A percentile compares a stretch with the other conserved stretches of the same genome.
phyloP scores from a whole-genome alignment of 2,113 vertebrate genomes.

The Labrus mixtus region DNA sequence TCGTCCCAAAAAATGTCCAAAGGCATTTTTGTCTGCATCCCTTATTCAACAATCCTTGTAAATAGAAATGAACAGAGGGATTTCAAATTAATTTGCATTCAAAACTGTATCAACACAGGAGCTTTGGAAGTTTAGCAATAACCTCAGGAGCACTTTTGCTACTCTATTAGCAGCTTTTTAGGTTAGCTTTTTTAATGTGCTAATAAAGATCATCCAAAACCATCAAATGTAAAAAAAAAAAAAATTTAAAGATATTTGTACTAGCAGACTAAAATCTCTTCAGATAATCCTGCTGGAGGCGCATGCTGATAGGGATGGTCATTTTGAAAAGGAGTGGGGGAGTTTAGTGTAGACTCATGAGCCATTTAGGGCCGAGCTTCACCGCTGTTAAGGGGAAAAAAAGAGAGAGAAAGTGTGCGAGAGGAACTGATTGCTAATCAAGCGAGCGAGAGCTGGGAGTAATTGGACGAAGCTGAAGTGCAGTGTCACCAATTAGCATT shows the following conservation, averaged over 20 bases:
- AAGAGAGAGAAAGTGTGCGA: slow-evolving; percentile 1
- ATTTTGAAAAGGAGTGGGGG: slow-evolving; percentile 16
- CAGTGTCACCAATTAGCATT: slow-evolving; percentile 77
- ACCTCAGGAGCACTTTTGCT: no score
- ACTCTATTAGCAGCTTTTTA: no score
- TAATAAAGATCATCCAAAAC: no score
- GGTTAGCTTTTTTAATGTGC: no score
- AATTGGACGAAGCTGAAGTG: slow-evolving; percentile 74
- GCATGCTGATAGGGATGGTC: slow-evolving; percentile 1
- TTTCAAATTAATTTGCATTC: no score
- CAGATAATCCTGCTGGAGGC: not conserved
- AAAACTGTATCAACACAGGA: no score
- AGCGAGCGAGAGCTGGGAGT: slow-evolving; percentile 62
- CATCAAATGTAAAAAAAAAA: not conserved
- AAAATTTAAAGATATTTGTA: not conserved
- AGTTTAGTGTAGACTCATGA: not conserved
- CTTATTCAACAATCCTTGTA: not conserved
- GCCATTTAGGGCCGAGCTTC: slow-evolving; percentile 37
- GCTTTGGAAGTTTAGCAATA: no score
- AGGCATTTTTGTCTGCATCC: not conserved
- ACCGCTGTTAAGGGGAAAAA: slow-evolving; percentile 26
- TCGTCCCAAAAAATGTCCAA: not conserved
- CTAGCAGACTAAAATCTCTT: not conserved
- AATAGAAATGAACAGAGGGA: no score
- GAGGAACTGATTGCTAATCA: slow-evolving; percentile 77